Percentiles rank a stretch among this genome's conserved stretches.
Conservation (phyloP, 2,113 vertebrate genomes). For the Apteryx owenii region DNA sequence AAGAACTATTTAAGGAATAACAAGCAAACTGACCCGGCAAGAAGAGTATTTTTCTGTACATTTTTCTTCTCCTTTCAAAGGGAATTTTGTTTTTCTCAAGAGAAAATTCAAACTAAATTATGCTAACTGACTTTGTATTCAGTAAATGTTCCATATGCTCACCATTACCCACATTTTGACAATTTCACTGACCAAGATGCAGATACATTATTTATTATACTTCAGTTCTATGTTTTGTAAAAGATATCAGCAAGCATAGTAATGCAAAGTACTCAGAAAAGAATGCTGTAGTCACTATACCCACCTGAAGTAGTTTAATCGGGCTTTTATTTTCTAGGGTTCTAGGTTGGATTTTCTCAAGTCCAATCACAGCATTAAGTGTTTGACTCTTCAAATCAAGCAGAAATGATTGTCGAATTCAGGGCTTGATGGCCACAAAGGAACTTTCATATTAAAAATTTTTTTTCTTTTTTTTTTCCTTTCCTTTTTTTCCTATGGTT, state of each 20-base stretch:
- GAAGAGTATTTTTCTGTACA: neutral
- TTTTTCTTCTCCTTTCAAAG: constrained; percentile 9
- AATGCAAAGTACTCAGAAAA: neutral
- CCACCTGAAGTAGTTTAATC: neutral
- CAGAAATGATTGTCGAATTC: neutral
- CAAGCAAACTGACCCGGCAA: constrained; percentile 29
- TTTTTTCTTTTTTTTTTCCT: neutral
- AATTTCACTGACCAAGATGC: neutral
- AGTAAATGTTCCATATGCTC: rapidly evolving
- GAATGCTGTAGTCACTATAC: neutral
- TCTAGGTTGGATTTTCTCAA: neutral
- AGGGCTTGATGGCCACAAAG: neutral
- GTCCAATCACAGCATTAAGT: neutral
- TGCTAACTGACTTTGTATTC: neutral
- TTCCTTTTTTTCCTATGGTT: neutral
- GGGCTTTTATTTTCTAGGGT: neutral
- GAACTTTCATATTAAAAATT: neutral
- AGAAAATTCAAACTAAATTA: constrained; percentile 38
- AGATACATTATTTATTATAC: neutral
- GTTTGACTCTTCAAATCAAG: neutral
- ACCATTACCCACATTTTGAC: neutral
- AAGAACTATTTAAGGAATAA: constrained; percentile 59
- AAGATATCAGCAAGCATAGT: neutral
- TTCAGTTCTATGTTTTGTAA: neutral
- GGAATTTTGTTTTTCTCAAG: constrained; percentile 11